Evolutionary conservation across 1,140 invertebrate species (phyloP), one percentile per base, ranked within the genome.

Genomic region (Hycleus cichorii): DNA sequence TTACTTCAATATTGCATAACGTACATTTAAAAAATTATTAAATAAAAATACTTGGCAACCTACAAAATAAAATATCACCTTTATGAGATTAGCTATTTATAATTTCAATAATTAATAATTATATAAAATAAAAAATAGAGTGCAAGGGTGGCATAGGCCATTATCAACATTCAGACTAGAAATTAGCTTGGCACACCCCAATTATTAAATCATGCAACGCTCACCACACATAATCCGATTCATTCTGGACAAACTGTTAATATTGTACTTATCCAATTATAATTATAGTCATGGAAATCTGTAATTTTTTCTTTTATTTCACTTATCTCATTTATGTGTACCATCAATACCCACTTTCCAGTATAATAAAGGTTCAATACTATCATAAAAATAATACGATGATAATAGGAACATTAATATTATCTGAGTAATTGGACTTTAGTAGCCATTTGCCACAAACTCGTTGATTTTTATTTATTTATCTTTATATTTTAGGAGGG

Each of bases 401-500:
- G 47, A 60, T 60, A 47, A 60, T 54, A 60, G 53, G 59, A 61
- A 61, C 59, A 61, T 52, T 61, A 59, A 54, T 60, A 60, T 56
- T 55, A 56, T 59, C 49, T 56, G 45, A 60, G 46, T 59, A 60
- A 64, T 64, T 32, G 63, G 63, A 64, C 63, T 59, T 32, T 56
- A 58, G 60, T 62, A 64, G 60, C 57, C 44, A 47, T 47, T 32
- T 57, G 60, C 63, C 58, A 63, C 63, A 58, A 55, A 7, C 57
- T 71, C 69, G 69, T 68, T 71, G 69, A 69, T 69, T 69, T 63
- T 18, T 18, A 18, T 18, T 18, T 18, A 18, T 18, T 18, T 18
- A 18, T 18, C 2, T 18, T 18, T 18, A 18, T 32, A 32, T 32
- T 32, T 65, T 58, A 58, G 60, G 63, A 66, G 62, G 65, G 63